Conservation (phyloP, 2,797 vertebrate species). For the Champsocephalus esox region DNA sequence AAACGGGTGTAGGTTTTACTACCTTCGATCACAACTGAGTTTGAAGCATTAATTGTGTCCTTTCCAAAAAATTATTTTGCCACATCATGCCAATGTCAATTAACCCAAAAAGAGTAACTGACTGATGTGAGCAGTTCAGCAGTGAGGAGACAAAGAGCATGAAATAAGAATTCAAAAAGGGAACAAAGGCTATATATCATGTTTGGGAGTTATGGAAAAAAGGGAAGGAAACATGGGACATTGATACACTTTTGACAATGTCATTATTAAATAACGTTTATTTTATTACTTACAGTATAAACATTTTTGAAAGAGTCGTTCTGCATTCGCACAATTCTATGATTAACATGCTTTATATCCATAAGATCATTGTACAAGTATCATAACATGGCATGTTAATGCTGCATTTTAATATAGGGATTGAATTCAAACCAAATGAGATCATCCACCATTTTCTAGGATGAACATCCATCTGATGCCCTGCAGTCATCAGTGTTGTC, state of each 20-base stretch:
- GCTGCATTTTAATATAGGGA: neutral
- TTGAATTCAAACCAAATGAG: neutral
- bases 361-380: neutral
- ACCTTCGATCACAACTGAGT: too few species aligned
- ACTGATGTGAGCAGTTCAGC: neutral
- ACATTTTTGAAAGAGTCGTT: too few species aligned
- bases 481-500: constrained; percentile 19
- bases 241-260: neutral
- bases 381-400: neutral
- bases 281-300: neutral
- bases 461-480: constrained; percentile 11
- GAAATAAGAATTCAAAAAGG: neutral
- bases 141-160: constrained; percentile 9
- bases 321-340: neutral
- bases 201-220: neutral
- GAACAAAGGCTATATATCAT: neutral
- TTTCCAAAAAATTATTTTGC: constrained; percentile 7
- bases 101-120: neutral
- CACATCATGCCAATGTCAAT: neutral
- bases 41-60: too few species aligned
- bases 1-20: too few species aligned
- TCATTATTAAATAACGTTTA: neutral
- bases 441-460: constrained; percentile 31
- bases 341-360: neutral
- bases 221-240: neutral